Evolutionary conservation across 2,888 invertebrate genomes (phyloP), one percentile per base, ranked within the genome.

Genomic region (Periphyllus acericola): DNA sequence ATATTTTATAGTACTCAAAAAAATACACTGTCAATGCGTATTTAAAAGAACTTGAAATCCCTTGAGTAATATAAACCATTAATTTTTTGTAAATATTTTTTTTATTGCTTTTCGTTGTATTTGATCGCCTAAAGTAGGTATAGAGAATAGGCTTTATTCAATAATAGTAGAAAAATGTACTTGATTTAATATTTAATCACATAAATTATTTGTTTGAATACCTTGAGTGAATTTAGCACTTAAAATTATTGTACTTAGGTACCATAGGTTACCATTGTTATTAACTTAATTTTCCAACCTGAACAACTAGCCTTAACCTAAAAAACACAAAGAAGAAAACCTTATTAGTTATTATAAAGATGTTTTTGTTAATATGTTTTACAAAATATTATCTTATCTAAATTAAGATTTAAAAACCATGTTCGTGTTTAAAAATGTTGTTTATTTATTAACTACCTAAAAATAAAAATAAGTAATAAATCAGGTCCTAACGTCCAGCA

Each of bases 251-350:
- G 46, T 60, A 6, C 11, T 14, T n/a, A n/a, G n/a, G n/a, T 72
- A 52, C 52, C 36, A 0, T 9, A 29, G 11, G n/a, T 29, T 68
- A 29, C 29, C 29, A 3, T 32, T 40, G 46, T 68, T n/a, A 76
- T 84, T 84, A 76, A 68, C 32, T 76, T 68, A n/a, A 76, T 68
- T 84, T 84, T 76, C 60, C 76, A 84, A 84, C n/a, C 46, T 46
- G 19, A 84, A 84, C 60, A 76, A 46, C 46, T 76, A 76, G 76
- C 84, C 84, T 84, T 84, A 84, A 84, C 76, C 66, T 84, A 76
- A 75, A 84, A 74, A 84, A 66, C 66, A 21, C 76, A 76, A 60
- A 84, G 66, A 76, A 17, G 17, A 84, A 66, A n/a, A 66, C 60
- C 80, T 14, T n/a, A 80, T 66, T 36, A 36, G 66, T 14, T n/a